phyloP scores from a whole-genome alignment of 2,113 vertebrate species.

The Himantopus leucocephalus region DNA sequence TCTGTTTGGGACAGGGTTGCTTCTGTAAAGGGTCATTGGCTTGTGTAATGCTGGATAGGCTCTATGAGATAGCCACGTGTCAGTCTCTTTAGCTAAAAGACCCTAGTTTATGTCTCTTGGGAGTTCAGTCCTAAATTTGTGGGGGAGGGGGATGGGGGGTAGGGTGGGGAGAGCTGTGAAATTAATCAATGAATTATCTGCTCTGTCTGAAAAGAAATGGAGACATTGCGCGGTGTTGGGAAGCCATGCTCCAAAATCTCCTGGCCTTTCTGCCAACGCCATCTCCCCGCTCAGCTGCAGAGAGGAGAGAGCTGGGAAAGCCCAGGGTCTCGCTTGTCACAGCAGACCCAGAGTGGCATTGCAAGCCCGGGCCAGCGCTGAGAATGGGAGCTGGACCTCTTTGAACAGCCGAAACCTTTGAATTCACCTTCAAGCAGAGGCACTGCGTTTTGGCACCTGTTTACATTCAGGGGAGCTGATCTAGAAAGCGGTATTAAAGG shows the following conservation, averaged over 20 bases:
- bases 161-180: not conserved
- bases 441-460: not conserved
- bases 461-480: not conserved
- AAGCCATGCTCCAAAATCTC: not conserved
- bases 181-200: not conserved
- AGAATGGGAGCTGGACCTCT: not conserved
- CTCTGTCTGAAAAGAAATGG: not conserved
- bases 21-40: not conserved
- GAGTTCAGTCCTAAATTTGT: not conserved
- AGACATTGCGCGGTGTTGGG: not conserved
- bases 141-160: too few species aligned
- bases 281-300: not conserved
- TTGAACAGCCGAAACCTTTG: not conserved
- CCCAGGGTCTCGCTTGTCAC: not conserved
- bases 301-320: not conserved
- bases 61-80: not conserved
- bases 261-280: not conserved
- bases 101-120: not conserved
- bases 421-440: not conserved
- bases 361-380: not conserved
- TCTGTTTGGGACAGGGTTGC: not conserved
- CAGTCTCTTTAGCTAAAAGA: not conserved
- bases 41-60: not conserved
- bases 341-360: not conserved
- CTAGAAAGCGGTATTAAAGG: not conserved